A percentile compares a stretch with the other conserved stretches of the same genome.
These are phyloP conservation scores for Astropecten irregularis DNA, from an alignment of 53 echinoderm and acorn worm genomes.

Conservation along the genomic window DNA sequence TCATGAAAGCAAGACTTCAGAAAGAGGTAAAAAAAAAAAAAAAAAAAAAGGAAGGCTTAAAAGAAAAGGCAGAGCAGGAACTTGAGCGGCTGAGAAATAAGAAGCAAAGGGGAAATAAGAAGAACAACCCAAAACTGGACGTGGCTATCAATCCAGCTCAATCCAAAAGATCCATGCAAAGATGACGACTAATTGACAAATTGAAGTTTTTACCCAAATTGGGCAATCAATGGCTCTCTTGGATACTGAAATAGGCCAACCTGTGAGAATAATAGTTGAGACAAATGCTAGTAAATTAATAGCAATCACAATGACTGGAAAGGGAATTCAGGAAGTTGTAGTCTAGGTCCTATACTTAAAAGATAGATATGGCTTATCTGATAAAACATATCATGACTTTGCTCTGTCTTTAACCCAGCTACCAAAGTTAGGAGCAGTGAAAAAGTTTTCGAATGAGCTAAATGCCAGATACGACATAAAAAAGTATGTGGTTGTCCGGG, in stretches of 20 bases:
- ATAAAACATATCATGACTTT: not conserved
- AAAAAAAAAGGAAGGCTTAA: not conserved
- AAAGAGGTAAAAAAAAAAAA: not conserved
- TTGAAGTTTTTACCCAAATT: not conserved
- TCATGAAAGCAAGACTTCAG: not conserved
- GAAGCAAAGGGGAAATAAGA: not conserved
- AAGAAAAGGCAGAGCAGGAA: not conserved
- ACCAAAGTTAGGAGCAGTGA: not conserved
- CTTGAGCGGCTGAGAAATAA: not conserved
- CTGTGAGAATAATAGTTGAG: not conserved
- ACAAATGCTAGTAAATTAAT: not conserved
- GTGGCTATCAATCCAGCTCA: no score
- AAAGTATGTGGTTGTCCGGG: not conserved
- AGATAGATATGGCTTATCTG: not conserved
- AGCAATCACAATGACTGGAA: not conserved
- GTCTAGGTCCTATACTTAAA: not conserved
- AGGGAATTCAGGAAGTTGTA: not conserved
- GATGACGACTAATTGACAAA: no score
- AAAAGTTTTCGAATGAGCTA: no score
- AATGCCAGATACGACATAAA: not conserved
- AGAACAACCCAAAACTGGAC: not conserved
- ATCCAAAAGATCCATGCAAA: no score
- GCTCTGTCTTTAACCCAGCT: not conserved
- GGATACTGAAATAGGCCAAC: not conserved
- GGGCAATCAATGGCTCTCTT: not conserved